Conservation (phyloP, 2,888 invertebrate genomes). For the Oligia strigilis region DNA sequence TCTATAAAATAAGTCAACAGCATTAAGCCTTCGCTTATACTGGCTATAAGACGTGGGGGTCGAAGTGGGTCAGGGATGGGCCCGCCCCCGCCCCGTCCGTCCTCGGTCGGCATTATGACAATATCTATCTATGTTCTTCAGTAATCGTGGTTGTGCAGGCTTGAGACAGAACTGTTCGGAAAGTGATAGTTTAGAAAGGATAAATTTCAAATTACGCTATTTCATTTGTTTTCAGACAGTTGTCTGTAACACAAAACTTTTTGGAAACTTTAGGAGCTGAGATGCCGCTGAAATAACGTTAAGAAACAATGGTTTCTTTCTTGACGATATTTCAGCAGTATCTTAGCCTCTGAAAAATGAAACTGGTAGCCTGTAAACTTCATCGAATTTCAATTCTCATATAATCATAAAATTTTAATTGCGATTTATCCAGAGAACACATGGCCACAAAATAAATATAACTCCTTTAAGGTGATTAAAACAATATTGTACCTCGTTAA, state of each 20-base stretch:
- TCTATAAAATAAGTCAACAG: constrained; percentile 54
- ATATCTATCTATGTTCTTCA: constrained; percentile 13
- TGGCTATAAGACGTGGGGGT: constrained; percentile 26
- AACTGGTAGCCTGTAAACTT: too few relatives aligned
- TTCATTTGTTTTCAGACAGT: not conserved
- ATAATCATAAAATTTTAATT: constrained; percentile 1
- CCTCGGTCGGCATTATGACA: constrained; percentile 23
- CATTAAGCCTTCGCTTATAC: constrained; percentile 33
- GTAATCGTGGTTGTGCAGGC: not conserved
- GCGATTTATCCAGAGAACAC: not conserved
- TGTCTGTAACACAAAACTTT: not conserved
- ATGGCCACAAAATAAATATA: not conserved
- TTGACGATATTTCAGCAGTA: not conserved
- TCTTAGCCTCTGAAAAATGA: not conserved
- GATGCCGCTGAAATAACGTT: not conserved
- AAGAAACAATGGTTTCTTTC: not conserved
- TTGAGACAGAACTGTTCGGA: not conserved
- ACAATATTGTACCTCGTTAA: constrained; percentile 18
- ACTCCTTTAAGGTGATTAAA: not conserved
- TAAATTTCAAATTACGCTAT: not conserved
- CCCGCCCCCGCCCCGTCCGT: constrained; percentile 27
- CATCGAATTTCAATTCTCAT: not conserved
- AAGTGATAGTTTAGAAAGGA: not conserved
- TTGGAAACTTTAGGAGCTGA: not conserved
- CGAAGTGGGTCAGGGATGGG: constrained; percentile 59